Conservation (phyloP, 2,797 vertebrate genomes). For the Diplodus puntazzo region DNA sequence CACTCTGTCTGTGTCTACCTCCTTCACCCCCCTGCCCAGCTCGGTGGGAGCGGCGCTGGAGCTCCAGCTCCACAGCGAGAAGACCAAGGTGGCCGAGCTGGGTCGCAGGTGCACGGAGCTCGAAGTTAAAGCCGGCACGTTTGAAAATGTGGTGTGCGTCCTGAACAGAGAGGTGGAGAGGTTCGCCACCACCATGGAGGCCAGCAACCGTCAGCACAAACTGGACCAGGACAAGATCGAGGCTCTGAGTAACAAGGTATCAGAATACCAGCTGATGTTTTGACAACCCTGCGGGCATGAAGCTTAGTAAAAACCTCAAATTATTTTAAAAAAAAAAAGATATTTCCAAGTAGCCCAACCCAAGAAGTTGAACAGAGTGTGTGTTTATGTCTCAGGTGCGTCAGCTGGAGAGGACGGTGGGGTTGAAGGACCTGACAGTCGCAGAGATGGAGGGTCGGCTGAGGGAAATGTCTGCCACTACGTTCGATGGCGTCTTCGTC, state of each 20-base stretch:
- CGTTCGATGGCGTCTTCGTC: conserved; percentile 94
- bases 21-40: conserved; percentile 86
- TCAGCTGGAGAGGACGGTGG: conserved; percentile 95
- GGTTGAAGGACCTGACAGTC: conserved; percentile 94
- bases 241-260: conserved; percentile 92
- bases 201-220: conserved; percentile 92
- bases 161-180: conserved; percentile 95
- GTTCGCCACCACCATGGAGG: conserved; percentile 91
- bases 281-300: no score
- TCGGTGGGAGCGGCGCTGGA: conserved; percentile 86
- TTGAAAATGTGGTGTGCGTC: conserved; percentile 98
- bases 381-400: conserved; percentile 86
- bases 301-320: no score
- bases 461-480: conserved; percentile 91
- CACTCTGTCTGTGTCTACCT: conserved; percentile 82
- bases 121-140: conserved; percentile 91
- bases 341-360: no score
- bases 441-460: conserved; percentile 95
- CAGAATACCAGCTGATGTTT: background rate
- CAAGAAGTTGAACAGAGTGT: background rate
- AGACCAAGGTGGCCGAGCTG: conserved; percentile 87
- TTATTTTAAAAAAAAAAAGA: no score
- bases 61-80: conserved; percentile 88
- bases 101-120: conserved; percentile 89
- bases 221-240: conserved; percentile 97